Evolutionary conservation across 1,140 invertebrate species (phyloP).

Genomic region (Berghia stephanieae): DNA sequence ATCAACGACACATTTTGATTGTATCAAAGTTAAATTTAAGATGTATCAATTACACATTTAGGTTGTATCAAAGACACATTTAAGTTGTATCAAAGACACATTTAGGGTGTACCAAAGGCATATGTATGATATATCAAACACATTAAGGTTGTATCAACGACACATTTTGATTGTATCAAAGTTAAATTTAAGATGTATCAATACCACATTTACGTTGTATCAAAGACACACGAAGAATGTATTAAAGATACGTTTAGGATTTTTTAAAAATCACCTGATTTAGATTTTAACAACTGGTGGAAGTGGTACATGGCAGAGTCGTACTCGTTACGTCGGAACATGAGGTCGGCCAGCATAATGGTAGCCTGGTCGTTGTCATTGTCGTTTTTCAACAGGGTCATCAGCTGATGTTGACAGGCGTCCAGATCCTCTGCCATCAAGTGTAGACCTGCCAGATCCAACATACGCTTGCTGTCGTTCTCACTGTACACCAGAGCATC

Average conservation of each 20-base stretch:
- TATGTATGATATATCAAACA: too few species aligned
- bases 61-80: too few species aligned
- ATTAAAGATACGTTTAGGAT: too few species aligned
- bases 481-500: slow-evolving; percentile 85
- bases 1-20: too few species aligned
- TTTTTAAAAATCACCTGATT: slow-evolving; percentile 53
- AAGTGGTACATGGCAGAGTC: slow-evolving; percentile 92
- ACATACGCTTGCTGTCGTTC: slow-evolving; percentile 74
- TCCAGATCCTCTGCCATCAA: slow-evolving; percentile 79
- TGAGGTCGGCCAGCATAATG: slow-evolving; percentile 94
- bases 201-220: too few species aligned
- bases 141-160: too few species aligned
- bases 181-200: too few species aligned
- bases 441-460: slow-evolving; percentile 85
- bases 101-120: too few species aligned
- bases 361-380: slow-evolving; percentile 90
- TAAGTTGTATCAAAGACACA: too few species aligned
- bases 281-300: slow-evolving; percentile 80
- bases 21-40: too few species aligned
- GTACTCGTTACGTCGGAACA: slow-evolving; percentile 93
- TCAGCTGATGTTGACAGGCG: slow-evolving; percentile 86
- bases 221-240: not conserved
- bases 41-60: too few species aligned
- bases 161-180: too few species aligned
- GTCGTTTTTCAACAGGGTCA: slow-evolving; percentile 82